Conservation (phyloP, 2,113 vertebrate genomes). For the Sylvia atricapilla region DNA sequence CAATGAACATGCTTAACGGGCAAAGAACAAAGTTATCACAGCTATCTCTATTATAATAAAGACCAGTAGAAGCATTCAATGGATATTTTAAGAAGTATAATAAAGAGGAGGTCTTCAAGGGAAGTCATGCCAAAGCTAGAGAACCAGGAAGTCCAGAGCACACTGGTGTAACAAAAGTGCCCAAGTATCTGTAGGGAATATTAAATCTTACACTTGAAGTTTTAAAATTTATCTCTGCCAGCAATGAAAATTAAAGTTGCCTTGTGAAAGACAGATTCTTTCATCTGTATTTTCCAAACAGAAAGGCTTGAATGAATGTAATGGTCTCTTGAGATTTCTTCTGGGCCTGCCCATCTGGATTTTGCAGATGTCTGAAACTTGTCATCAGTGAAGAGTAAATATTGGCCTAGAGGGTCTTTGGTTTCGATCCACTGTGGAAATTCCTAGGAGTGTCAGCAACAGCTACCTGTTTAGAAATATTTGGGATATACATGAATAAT, state of each 20-base stretch:
- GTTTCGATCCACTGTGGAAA: background rate
- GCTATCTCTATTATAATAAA: conserved; percentile 30
- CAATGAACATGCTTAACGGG: conserved; percentile 39
- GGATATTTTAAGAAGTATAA: conserved; percentile 16
- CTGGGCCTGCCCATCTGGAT: background rate
- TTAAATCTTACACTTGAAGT: background rate
- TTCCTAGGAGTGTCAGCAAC: background rate
- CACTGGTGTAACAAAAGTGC: background rate
- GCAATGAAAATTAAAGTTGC: background rate
- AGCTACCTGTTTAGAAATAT: background rate
- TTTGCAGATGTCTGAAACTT: background rate
- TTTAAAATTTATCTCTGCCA: background rate
- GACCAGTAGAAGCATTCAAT: background rate
- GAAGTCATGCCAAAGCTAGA: background rate
- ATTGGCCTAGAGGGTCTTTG: background rate
- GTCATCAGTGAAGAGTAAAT: background rate
- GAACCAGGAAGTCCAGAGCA: background rate
- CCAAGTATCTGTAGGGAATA: background rate
- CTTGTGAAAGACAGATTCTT: background rate
- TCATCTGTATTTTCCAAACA: background rate
- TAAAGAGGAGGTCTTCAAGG: conserved; percentile 31
- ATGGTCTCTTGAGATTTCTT: background rate
- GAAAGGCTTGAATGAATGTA: background rate
- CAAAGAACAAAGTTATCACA: conserved; percentile 46
- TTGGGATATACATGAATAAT: conserved; percentile 17